Evolutionary conservation across 1,140 invertebrate species (phyloP), one percentile per base, ranked within the genome.

Genomic region (Zaprionus nigranus): DNA sequence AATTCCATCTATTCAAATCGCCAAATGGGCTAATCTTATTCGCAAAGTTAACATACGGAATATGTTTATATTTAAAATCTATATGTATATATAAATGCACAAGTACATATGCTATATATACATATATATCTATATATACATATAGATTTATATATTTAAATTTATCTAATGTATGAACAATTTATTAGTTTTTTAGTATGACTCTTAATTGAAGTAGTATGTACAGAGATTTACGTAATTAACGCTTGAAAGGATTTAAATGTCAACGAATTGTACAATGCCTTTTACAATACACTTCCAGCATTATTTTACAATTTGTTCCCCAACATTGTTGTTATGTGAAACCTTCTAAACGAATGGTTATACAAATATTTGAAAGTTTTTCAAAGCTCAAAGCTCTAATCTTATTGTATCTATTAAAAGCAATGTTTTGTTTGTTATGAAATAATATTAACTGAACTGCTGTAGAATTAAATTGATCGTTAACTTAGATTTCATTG

Each of bases 401-500:
- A 12, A 20, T 20, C 46, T 51, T 51, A 51, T 51, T 20, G 28
- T 53, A 36, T 74, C 60, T 62, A 62, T 34, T 74, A 54, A 67
- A 67, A 49, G 38, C 30, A 63, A 46, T 72, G 38, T 56, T 59
- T 20, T 59, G 46, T 59, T 20, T 59, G 46, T 51, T 51, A 84
- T 77, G 69, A 63, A 68, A 71, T 64, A 72, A 81, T 61, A 78
- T 75, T 87, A 88, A 80, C 68, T 68, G 62, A 75, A 74, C 54
- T 62, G 60, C 61, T 46, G 40, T 62, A 61, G 71, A 77, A 64
- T 82, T 85, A 63, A 22, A 69, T 49, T 56, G 70, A 81, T 81
- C 56, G 71, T 87, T 88, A 78, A 75, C 60, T 84, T 70, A 73
- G 70, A 70, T 67, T 76, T 69, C 73, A 73, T 87, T 87, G 80